Evolutionary conservation across 2,797 vertebrate genomes (phyloP), one percentile per base, ranked within the genome.

Genomic region (Cephalopachus bancanus): DNA sequence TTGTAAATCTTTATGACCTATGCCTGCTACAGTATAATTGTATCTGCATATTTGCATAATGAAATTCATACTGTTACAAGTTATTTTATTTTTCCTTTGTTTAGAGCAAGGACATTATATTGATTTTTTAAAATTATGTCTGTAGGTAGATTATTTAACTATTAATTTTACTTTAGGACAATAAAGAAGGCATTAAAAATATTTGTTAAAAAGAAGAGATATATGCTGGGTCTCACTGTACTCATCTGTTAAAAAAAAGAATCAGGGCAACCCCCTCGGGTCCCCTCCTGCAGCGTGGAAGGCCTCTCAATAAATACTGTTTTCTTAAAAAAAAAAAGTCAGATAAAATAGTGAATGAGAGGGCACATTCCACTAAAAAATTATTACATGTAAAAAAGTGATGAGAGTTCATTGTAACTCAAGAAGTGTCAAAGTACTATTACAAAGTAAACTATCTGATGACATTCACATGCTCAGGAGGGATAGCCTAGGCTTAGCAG

Each of bases 1-100:
- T 64, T 92, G 5, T 96, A 88, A 72, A 94, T 88, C 51, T 65
- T 10, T 24, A 83, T 28, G 30, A 30, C 5, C 33, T 93, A 83
- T 79, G 92, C 62, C 57, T 84, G 30, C 30, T 78, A 71, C 30
- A 59, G 10, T 76, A 28, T 83, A 87, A 83, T 62, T 91, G 81
- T 81, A 33, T 22, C 37, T 91, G 26, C 33, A 11, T 76, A 64
- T 59, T 5, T 93, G 49, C 76, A 91, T 57, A 74, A 22, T 84
- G 26, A 93, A 93, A 91, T 80, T 90, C 7, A 76, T 22, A 49
- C 44, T 51, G 49, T 44, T 76, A 75, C 8, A 85, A 65, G 30
- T 57, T 69, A 55, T 65, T 49, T 71, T 74, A 76, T 44, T 64
- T 93, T 88, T 74, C 69, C 49, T 89, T 75, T 76, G 49, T 75